Conservation (phyloP, 2,888 invertebrate genomes). For the Calliphora vomitoria region DNA sequence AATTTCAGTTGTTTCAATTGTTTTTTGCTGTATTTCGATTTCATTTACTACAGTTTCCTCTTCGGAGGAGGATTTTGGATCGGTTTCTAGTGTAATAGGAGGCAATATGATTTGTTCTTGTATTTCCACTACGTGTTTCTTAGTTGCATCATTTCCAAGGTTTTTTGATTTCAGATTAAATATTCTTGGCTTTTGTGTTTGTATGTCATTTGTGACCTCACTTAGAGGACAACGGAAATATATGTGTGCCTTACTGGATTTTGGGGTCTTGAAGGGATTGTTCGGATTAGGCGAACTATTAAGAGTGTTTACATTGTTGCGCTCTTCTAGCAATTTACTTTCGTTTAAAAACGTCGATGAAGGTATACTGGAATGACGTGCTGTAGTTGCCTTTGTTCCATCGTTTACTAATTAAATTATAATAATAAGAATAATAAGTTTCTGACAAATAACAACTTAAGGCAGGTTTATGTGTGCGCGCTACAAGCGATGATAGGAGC, state of each 20-base stretch:
- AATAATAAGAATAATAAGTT: background rate
- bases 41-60: background rate
- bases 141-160: background rate
- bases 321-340: background rate
- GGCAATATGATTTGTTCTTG: constrained; percentile 53
- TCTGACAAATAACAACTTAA: background rate
- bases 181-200: constrained; percentile 57
- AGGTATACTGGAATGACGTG: constrained; percentile 4
- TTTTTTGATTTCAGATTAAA: constrained; percentile 37
- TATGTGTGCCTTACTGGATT: constrained; percentile 11
- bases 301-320: background rate
- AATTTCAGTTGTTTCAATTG: background rate
- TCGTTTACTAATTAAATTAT: constrained; percentile 3
- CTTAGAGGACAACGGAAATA: constrained; percentile 58
- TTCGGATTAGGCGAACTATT: background rate
- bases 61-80: background rate
- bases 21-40: background rate
- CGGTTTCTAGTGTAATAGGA: background rate
- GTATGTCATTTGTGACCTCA: constrained; percentile 13
- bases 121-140: constrained; percentile 55
- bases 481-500: too few species aligned
- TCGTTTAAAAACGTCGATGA: constrained; percentile 60
- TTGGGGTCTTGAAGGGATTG: constrained; percentile 41
- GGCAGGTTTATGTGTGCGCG: too few species aligned
- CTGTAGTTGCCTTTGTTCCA: background rate